Evolutionary conservation across 2,797 vertebrate genomes (phyloP).

Genomic region (Mormyrops attenuatus): DNA sequence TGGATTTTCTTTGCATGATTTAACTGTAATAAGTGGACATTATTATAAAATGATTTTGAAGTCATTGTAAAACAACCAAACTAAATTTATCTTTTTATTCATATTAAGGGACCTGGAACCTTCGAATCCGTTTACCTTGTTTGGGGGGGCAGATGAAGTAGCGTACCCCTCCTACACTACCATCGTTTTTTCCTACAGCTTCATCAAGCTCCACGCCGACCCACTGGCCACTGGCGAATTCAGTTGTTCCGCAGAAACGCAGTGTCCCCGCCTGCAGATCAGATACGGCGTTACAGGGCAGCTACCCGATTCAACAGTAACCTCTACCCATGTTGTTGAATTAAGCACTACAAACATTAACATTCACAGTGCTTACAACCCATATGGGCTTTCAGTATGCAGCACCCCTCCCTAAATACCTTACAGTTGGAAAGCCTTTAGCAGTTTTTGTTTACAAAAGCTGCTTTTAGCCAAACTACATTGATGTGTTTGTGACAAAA

Average conservation of each 20-base stretch:
- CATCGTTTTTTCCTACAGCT: slow-evolving; percentile 86
- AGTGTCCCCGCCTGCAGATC: slow-evolving; percentile 69
- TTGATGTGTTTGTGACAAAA: background rate
- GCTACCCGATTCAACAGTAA: background rate
- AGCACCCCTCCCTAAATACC: background rate
- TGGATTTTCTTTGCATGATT: background rate
- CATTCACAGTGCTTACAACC: background rate
- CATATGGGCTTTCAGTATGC: background rate
- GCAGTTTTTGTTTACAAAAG: background rate
- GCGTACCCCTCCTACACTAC: slow-evolving; percentile 83
- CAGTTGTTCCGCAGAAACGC: slow-evolving; percentile 85
- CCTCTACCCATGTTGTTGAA: background rate
- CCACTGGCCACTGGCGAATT: slow-evolving; percentile 93
- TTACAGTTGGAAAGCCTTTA: background rate
- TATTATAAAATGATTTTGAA: background rate
- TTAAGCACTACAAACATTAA: background rate
- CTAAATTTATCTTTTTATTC: background rate
- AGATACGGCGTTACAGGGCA: background rate
- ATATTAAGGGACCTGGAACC: background rate
- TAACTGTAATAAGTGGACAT: background rate
- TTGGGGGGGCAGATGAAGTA: slow-evolving; percentile 91
- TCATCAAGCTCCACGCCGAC: slow-evolving; percentile 88
- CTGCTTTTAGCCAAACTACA: background rate
- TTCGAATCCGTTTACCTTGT: slow-evolving; percentile 60
- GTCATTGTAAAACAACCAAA: background rate